Base-by-base conservation (phyloP, 2,888 invertebrate genomes). In the Ctenicera cuprea region DNA sequence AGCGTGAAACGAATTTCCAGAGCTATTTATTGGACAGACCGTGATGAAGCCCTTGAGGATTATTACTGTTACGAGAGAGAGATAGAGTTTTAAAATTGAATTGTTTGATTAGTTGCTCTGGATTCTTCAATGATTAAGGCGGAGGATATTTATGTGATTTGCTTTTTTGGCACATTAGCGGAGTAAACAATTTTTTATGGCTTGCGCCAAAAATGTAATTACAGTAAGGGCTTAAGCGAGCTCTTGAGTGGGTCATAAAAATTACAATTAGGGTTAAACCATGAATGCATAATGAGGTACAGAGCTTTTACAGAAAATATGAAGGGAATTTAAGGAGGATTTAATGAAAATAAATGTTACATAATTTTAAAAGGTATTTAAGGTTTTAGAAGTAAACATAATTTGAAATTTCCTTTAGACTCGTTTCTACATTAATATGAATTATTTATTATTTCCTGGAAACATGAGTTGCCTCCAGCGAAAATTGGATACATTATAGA, bases 171-270 rank as follows among this genome's bases (percentile, higher is more conserved):
- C 2, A 2, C 26, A 26, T 26, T 26, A 26, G 26, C 5, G 5
- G 5, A 26, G 26, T 26, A 26, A 26, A 26, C 26, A 5, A 26
- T 26, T 26, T 26, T 26, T 26, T 26, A 2, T 26, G 26, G 26
- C 26, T 3, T 26, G 26, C 5, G 57, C 16, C 14, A 33, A 57
- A 57, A 57, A 33, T 37, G 57, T 57, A 37, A 37, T 37, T 14
- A 14, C 14, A 26, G 37, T 26, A 22, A 57, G 18, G 57, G 57
- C 14, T 57, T 57, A 52, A 57, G 26, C 33, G 14, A 11, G 57
- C 9, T 37, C 14, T 37, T 37, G 14, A 57, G 57, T 37, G 57
- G 57, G 33, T 33, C 57, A 57, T 57, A 57, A 57, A 57, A 57
- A 57, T 57, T 57, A 14, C 16, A 57, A 57, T 57, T 57, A 57